A percentile compares a stretch with the other conserved stretches of the same genome.
Evolutionary conservation across 2,797 vertebrate species (phyloP).

Genomic region (Menidia menidia): DNA sequence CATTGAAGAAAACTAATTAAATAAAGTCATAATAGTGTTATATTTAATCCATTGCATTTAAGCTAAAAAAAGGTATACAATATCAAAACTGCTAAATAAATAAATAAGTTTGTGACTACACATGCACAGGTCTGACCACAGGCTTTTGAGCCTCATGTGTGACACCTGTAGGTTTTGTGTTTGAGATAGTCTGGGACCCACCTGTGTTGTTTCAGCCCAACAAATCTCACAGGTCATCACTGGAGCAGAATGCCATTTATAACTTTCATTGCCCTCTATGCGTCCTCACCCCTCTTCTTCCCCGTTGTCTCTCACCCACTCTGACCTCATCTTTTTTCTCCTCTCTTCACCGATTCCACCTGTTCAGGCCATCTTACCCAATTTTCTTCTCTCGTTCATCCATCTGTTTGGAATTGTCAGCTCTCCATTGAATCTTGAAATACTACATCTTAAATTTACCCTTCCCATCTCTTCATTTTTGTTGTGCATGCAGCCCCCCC

Average conservation of each 20-base stretch:
- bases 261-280: constrained; percentile 52
- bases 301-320: constrained; percentile 20
- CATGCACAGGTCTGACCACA: background rate
- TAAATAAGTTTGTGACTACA: too few relatives aligned
- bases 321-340: constrained; percentile 49
- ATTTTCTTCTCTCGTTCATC: background rate
- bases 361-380: constrained; percentile 18
- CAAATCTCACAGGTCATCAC: constrained; percentile 59
- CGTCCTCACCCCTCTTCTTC: constrained; percentile 22
- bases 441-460: background rate
- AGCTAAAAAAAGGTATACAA: too few relatives aligned
- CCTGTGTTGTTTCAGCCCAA: constrained; percentile 53
- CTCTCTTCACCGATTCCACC: constrained; percentile 50
- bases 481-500: background rate
- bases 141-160: background rate
- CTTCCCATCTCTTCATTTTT: background rate
- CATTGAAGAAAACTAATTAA: too few relatives aligned
- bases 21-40: too few relatives aligned
- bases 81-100: too few relatives aligned
- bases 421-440: constrained; percentile 11
- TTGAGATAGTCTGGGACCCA: constrained; percentile 43
- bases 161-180: constrained; percentile 8
- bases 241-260: constrained; percentile 57
- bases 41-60: too few relatives aligned
- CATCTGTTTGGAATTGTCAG: background rate